phyloP scores from a whole-genome alignment of 2,888 invertebrate genomes.

The Myopa tessellatipennis region DNA sequence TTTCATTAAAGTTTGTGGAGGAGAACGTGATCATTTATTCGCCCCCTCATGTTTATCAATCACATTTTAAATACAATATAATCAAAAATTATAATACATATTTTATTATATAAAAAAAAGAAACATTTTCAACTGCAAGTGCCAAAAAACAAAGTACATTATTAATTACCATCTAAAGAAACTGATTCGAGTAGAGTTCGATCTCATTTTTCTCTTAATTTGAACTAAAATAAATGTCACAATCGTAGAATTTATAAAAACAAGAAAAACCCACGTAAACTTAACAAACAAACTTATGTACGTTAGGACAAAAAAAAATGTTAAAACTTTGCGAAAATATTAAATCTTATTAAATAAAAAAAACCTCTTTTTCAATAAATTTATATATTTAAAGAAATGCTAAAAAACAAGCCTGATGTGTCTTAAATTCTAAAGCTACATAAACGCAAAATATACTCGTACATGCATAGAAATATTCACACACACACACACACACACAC shows the following conservation, averaged over 20 bases:
- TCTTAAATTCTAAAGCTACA: constrained; percentile 67
- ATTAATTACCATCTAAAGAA: background rate
- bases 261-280: constrained; percentile 34
- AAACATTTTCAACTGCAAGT: constrained; percentile 28
- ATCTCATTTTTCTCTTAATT: background rate
- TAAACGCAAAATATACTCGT: constrained; percentile 20
- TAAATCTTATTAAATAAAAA: constrained; percentile 43
- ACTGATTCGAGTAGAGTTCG: background rate
- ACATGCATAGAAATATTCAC: constrained; percentile 36
- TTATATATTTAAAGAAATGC: constrained; percentile 48
- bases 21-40: background rate
- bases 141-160: constrained; percentile 27
- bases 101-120: background rate
- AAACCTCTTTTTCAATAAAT: background rate
- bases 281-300: constrained; percentile 26
- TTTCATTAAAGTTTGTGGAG: background rate
- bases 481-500: constrained; percentile 16
- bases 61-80: background rate
- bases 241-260: constrained; percentile 36
- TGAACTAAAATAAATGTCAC: background rate
- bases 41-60: background rate
- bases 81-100: background rate
- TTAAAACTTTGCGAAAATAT: constrained; percentile 42
- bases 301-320: constrained; percentile 25
- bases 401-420: constrained; percentile 67